Percentiles rank a stretch among this genome's conserved stretches.
Conservation (phyloP, 2,797 vertebrate species). For the Phrynocephalus guinanensis region DNA sequence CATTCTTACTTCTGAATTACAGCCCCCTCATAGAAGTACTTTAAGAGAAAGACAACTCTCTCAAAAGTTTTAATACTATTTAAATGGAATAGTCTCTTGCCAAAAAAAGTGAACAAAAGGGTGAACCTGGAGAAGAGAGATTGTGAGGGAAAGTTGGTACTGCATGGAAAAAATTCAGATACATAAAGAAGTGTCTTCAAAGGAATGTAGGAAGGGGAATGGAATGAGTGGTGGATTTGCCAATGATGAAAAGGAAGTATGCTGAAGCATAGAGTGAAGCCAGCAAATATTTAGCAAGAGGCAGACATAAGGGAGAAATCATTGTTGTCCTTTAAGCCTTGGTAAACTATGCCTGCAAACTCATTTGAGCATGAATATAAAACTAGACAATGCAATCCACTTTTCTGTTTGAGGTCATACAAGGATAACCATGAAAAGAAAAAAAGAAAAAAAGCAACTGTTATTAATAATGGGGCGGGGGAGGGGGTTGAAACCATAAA, state of each 20-base stretch:
- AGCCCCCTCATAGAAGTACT: neutral
- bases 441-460: neutral
- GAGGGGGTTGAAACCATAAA: too few species aligned
- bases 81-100: neutral
- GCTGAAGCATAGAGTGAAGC: neutral
- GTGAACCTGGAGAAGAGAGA: neutral
- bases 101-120: conserved; percentile 18
- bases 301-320: neutral
- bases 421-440: neutral
- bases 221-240: conserved; percentile 4
- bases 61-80: conserved; percentile 9
- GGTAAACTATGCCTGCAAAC: neutral
- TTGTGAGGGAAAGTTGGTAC: conserved; percentile 9
- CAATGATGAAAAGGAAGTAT: conserved; percentile 6
- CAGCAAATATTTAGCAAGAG: neutral
- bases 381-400: neutral
- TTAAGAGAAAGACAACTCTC: neutral
- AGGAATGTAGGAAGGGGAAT: neutral
- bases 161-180: neutral
- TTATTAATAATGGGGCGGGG: neutral
- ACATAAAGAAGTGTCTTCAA: neutral
- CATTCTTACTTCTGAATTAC: neutral
- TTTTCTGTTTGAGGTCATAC: neutral
- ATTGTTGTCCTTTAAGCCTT: neutral
- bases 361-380: conserved; percentile 2